A percentile compares a stretch with the other conserved stretches of the same genome.
These are phyloP conservation scores for Eira barbara DNA, from an alignment of 2,113 vertebrate species.

Conservation along the genomic window DNA sequence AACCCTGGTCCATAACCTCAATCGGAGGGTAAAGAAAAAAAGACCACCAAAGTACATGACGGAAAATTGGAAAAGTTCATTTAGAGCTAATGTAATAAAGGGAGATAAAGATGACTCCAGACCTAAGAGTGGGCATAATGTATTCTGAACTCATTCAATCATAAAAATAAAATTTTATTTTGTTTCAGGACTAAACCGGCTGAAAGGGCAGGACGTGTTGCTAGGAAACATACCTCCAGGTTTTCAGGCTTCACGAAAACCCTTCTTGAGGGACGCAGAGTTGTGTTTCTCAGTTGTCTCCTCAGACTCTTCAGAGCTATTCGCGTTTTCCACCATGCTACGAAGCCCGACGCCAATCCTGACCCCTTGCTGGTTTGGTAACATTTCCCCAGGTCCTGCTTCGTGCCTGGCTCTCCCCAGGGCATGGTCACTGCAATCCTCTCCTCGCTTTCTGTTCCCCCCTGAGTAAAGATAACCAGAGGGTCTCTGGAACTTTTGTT, in stretches of 20 bases:
- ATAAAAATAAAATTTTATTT: slow-evolving; percentile 48
- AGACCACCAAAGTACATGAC: background rate
- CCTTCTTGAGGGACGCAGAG: background rate
- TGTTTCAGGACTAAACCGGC: background rate
- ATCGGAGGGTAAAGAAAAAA: background rate
- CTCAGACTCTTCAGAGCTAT: background rate
- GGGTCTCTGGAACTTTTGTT: background rate
- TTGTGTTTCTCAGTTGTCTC: background rate
- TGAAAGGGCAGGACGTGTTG: slow-evolving; percentile 17
- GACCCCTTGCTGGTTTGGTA: background rate
- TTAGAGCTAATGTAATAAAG: slow-evolving; percentile 12
- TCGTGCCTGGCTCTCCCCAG: background rate
- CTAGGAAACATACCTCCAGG: background rate
- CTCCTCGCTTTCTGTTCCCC: background rate
- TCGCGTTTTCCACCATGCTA: background rate
- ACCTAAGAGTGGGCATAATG: slow-evolving; percentile 4
- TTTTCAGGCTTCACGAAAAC: background rate
- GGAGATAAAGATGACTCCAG: slow-evolving; percentile 23
- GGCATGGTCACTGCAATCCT: background rate
- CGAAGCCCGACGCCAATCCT: background rate
- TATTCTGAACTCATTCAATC: slow-evolving; percentile 45
- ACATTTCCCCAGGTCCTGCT: background rate
- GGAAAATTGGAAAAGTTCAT: slow-evolving; percentile 44
- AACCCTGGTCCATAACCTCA: background rate
- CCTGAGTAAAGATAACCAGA: background rate